Conservation (phyloP, 2,797 vertebrate species). For the Columba guinea region DNA sequence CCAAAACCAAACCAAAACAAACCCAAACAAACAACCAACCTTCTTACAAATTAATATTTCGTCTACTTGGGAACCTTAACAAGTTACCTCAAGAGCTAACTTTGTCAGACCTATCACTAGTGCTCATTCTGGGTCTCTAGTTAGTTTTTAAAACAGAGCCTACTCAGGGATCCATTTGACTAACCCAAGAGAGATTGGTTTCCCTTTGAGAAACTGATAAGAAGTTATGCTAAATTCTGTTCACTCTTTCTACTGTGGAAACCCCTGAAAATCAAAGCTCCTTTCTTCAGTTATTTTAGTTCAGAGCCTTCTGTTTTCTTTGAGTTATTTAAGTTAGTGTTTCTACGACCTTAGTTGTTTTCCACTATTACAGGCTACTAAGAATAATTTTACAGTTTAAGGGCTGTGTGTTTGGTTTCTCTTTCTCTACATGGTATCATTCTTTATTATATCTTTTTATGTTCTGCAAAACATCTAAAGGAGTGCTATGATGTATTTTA, state of each 20-base stretch:
- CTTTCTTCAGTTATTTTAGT: background rate
- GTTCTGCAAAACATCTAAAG: background rate
- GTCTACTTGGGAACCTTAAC: background rate
- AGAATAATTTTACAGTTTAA: background rate
- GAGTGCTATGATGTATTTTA: background rate
- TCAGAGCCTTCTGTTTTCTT: background rate
- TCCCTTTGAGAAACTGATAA: background rate
- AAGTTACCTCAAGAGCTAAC: background rate
- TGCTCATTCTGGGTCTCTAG: background rate
- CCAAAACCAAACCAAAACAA: too few relatives aligned
- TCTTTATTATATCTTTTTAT: background rate
- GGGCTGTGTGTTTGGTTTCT: background rate
- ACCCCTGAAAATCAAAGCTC: background rate
- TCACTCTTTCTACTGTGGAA: background rate
- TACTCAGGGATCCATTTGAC: background rate
- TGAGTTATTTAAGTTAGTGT: background rate
- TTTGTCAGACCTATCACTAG: background rate
- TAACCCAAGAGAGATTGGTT: background rate
- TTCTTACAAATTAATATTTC: background rate
- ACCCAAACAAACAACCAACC: too few relatives aligned
- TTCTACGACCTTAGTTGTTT: background rate
- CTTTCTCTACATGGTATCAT: background rate
- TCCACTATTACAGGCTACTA: background rate
- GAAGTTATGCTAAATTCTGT: background rate
- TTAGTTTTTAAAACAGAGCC: background rate